Conservation (phyloP, 2,888 invertebrate species). For the Scaptomyza parva region DNA sequence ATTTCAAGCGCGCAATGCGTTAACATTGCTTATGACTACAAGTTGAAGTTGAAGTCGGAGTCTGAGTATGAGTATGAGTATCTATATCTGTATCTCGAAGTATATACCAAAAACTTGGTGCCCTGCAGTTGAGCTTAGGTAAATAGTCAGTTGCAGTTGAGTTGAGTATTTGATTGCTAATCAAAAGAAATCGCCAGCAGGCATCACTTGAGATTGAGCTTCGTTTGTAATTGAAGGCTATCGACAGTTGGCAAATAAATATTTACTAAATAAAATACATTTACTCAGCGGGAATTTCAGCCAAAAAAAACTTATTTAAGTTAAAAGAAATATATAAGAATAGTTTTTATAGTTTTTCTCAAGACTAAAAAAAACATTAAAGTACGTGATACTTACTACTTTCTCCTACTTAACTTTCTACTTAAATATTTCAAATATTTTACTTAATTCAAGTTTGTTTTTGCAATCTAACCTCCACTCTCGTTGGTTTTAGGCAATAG, state of each 20-base stretch:
- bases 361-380: no score
- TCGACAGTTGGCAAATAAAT: background rate
- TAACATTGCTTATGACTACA: slow-evolving; percentile 28
- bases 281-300: background rate
- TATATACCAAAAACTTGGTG: background rate
- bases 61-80: slow-evolving; percentile 5
- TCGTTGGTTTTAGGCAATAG: background rate
- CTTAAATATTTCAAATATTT: background rate
- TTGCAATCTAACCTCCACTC: background rate
- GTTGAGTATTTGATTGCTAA: slow-evolving; percentile 34
- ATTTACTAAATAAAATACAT: background rate
- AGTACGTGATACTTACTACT: no score
- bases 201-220: slow-evolving; percentile 11
- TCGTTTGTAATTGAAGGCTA: slow-evolving; percentile 8
- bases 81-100: no score
- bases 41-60: no score
- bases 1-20: slow-evolving; percentile 60
- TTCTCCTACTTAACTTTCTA: no score
- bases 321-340: no score
- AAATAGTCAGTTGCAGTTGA: slow-evolving; percentile 51
- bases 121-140: slow-evolving; percentile 64
- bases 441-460: background rate
- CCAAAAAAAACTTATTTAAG: background rate
- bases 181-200: slow-evolving; percentile 36
- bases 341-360: no score